Evolutionary conservation across 2,888 invertebrate genomes (phyloP).

Genomic region (Drosophila acutilabella): DNA sequence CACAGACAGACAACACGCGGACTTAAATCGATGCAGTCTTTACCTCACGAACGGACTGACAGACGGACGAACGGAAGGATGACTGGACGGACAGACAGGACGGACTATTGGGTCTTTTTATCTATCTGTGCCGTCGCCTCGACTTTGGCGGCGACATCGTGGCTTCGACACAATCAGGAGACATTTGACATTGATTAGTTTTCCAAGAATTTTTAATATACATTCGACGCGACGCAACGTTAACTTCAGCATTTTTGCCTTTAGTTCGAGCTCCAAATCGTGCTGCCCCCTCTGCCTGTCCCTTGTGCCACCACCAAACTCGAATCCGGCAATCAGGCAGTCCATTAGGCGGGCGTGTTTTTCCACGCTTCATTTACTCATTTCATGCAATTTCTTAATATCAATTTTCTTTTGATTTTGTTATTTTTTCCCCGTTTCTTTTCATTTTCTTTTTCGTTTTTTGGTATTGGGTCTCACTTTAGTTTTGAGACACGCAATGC

Average conservation of each 20-base stretch:
- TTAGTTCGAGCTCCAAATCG: neutral
- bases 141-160: slow-evolving; percentile 32
- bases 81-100: slow-evolving; percentile 1
- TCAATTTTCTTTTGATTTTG: slow-evolving; percentile 68
- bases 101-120: slow-evolving; percentile 22
- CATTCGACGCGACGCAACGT: slow-evolving; percentile 34
- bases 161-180: slow-evolving; percentile 66
- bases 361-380: slow-evolving; percentile 77
- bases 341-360: slow-evolving; percentile 75
- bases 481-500: slow-evolving; percentile 68
- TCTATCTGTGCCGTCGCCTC: slow-evolving; percentile 52
- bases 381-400: slow-evolving; percentile 78
- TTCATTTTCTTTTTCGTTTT: neutral
- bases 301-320: neutral
- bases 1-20: slow-evolving; percentile 5
- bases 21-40: slow-evolving; percentile 26
- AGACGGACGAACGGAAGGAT: slow-evolving; percentile 1
- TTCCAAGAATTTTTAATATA: slow-evolving; percentile 76
- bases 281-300: neutral
- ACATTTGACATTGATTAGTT: slow-evolving; percentile 78
- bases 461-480: slow-evolving; percentile 39
- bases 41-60: slow-evolving; percentile 13
- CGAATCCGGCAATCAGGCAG: slow-evolving; percentile 64
- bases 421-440: slow-evolving; percentile 8
- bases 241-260: slow-evolving; percentile 7